Base-by-base conservation (phyloP, 2,113 vertebrate species). In the Chrysemys picta region DNA sequence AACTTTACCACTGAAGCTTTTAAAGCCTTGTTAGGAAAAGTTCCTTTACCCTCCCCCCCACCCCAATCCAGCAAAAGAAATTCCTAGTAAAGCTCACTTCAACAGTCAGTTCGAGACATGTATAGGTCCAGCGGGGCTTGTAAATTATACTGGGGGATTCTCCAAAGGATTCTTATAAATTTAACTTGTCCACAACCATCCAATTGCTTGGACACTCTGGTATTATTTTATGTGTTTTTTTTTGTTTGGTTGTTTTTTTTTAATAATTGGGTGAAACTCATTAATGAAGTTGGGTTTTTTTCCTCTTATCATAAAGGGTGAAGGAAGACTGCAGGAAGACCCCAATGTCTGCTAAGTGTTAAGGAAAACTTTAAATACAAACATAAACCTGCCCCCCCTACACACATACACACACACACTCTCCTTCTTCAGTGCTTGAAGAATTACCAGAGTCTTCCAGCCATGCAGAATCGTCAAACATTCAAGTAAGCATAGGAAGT, bases 21-120 rank as follows among this genome's bases (percentile, higher is more conserved):
- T 95, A 97, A 97, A 98, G 91, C 95, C 98, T 98, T 96, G 88
- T 97, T 98, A 97, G 97, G 95, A 89, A 97, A 97, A 94, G 87
- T 80, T 94, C 85, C 82, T 82, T 24, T 53, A 87, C 65, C 90
- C 92, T 90, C 94, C 94, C 90, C 59, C 50, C 72, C 87, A 50
- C 91, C 92, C 94, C 89, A 85, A 24, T 94, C 93, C 89, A 93
- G 96, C 93, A 27, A 80, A 84, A 98, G 97, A 98, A 97, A 98
- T 98, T 98, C 98, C 98, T 97, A 82, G 96, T 97, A 98, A 98
- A 98, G 97, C 98, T 97, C 96, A 95, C 97, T 98, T 98, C 97
- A 97, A 75, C 97, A 94, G 94, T 98, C 97, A 97, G 96, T 96
- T 98, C 97, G 95, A 98, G 98, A 97, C 98, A 98, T 97, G 97